These are phyloP conservation scores for Seira ritae DNA, from an alignment of 2,888 invertebrate genomes.

Conservation along the genomic window DNA sequence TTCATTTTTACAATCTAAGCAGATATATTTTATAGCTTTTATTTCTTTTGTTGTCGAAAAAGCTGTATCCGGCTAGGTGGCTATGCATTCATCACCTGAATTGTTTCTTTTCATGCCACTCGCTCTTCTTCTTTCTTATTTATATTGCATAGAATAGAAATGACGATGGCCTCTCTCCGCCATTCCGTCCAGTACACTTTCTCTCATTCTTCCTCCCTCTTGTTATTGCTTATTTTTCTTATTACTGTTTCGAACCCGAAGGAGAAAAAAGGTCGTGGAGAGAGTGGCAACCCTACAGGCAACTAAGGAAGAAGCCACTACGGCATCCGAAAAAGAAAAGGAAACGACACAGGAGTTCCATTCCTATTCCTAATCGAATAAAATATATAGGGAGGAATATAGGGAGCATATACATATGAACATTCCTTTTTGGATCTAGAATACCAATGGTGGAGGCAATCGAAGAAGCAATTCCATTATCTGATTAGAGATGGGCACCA, in stretches of 20 bases:
- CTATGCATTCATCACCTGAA: constrained; percentile 56
- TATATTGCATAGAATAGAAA: constrained; percentile 59
- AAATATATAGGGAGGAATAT: constrained; percentile 29
- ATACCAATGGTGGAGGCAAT: constrained; percentile 40
- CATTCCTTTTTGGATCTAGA: neutral
- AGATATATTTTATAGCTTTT: neutral
- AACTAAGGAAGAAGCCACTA: too few relatives aligned
- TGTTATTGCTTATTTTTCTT: constrained; percentile 27
- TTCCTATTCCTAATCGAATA: constrained; percentile 34
- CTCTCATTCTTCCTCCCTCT: constrained; percentile 1
- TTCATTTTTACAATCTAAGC: neutral
- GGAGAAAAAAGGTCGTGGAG: neutral
- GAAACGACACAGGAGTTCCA: constrained; percentile 32
- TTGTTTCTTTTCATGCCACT: constrained; percentile 34
- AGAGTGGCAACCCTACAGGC: constrained; percentile 1
- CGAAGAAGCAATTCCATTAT: constrained; percentile 61
- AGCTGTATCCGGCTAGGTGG: too few relatives aligned
- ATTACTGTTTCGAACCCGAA: neutral
- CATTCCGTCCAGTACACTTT: neutral
- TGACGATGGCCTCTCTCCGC: constrained; percentile 50
- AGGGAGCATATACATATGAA: too few relatives aligned
- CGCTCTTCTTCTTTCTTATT: constrained; percentile 42
- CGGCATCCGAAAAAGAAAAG: constrained; percentile 10
- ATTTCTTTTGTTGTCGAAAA: too few relatives aligned
- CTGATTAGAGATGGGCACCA: constrained; percentile 63